Evolutionary conservation across 2,113 vertebrate genomes (phyloP).

Genomic region (Bos indicus): DNA sequence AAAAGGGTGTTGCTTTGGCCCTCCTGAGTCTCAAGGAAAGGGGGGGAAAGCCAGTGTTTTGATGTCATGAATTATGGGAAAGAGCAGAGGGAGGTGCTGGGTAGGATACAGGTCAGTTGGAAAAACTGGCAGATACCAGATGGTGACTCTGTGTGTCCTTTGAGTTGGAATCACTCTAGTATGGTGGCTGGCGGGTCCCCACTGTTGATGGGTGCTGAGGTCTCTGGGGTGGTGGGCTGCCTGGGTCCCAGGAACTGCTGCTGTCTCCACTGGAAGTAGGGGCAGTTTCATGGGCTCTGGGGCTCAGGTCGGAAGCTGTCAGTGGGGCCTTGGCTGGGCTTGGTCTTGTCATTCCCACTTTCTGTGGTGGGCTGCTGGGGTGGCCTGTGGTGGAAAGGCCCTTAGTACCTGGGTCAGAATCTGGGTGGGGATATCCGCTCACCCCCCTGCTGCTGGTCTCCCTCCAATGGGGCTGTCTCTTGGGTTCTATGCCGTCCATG

Average conservation of each 20-base stretch:
- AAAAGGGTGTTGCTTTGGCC: constrained; percentile 53
- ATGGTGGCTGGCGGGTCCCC: constrained; percentile 79
- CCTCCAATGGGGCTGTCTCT: constrained; percentile 67
- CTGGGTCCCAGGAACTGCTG: constrained; percentile 80
- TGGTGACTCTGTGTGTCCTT: constrained; percentile 74
- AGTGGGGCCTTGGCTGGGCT: constrained; percentile 59
- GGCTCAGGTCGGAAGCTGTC: constrained; percentile 78
- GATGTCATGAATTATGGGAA: constrained; percentile 53
- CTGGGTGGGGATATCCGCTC: constrained; percentile 80
- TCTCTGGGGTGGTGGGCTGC: constrained; percentile 79
- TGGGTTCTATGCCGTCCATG: constrained; percentile 58
- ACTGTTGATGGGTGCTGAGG: constrained; percentile 68
- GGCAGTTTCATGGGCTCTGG: constrained; percentile 81
- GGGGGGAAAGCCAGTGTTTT: constrained; percentile 59
- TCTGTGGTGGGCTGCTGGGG: constrained; percentile 74
- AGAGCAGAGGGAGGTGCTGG: neutral
- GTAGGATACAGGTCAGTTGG: constrained; percentile 46
- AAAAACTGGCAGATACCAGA: constrained; percentile 63
- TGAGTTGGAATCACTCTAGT: constrained; percentile 83
- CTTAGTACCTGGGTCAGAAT: constrained; percentile 87
- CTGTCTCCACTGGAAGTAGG: constrained; percentile 83
- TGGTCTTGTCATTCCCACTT: constrained; percentile 68
- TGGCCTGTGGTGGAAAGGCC: constrained; percentile 86
- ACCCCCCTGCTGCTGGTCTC: constrained; percentile 71
- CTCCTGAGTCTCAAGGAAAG: constrained; percentile 68